Evolutionary conservation across 2,888 invertebrate genomes (phyloP).

Genomic region (Stenchaetothrips biformis): DNA sequence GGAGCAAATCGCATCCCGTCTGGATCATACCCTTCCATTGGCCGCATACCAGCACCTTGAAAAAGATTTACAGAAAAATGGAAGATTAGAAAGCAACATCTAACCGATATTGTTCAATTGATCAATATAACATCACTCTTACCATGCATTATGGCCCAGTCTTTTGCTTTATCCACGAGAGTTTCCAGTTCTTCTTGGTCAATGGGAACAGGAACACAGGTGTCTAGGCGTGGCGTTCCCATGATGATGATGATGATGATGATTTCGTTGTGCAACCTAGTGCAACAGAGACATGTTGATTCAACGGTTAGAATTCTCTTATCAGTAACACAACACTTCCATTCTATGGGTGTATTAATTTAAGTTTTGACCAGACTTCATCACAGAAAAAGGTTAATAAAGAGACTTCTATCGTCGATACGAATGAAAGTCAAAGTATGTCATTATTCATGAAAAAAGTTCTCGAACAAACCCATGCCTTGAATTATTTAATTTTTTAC

Average conservation of each 20-base stretch:
- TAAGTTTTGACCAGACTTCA: too few relatives aligned
- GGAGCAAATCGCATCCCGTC: constrained; percentile 73
- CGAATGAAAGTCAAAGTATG: too few relatives aligned
- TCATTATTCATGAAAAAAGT: too few relatives aligned
- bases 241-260: background rate
- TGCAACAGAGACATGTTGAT: too few relatives aligned
- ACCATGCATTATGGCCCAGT: constrained; percentile 80
- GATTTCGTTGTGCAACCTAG: too few relatives aligned
- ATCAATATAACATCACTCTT: constrained; percentile 32
- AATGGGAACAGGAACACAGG: constrained; percentile 52
- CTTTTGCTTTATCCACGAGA: constrained; percentile 68
- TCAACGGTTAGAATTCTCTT: too few relatives aligned
- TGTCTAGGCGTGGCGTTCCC: background rate
- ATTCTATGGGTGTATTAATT: too few relatives aligned
- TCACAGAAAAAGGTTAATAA: too few relatives aligned
- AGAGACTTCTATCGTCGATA: too few relatives aligned
- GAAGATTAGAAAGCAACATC: constrained; percentile 27
- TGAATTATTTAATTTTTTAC: too few relatives aligned
- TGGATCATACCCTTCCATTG: constrained; percentile 59
- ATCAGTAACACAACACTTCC: too few relatives aligned
- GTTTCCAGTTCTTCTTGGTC: constrained; percentile 58
- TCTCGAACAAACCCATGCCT: too few relatives aligned
- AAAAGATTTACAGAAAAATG: background rate
- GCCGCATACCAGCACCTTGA: constrained; percentile 67
- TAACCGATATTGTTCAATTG: constrained; percentile 3